Evolutionary conservation across 1,140 invertebrate species (phyloP).

Genomic region (Macrobrachium rosenbergii): DNA sequence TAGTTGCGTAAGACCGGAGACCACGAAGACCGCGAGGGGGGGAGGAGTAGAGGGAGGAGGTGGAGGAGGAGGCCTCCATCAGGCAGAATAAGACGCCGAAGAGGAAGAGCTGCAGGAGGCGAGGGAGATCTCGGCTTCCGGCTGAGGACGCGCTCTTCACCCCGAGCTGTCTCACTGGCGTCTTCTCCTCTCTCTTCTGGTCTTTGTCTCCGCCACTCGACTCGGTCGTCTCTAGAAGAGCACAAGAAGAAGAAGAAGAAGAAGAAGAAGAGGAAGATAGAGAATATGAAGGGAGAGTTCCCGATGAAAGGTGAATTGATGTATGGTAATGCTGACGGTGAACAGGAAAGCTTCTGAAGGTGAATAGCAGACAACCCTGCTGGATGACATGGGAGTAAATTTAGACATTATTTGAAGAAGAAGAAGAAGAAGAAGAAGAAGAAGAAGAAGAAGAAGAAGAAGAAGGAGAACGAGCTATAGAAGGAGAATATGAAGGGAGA

Average conservation of each 20-base stretch:
- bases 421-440: background rate
- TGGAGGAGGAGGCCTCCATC: conserved; percentile 31
- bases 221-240: conserved; percentile 43
- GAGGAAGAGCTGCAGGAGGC: conserved; percentile 45
- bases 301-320: background rate
- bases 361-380: background rate
- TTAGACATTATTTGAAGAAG: background rate
- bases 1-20: too few species aligned
- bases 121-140: conserved; percentile 48
- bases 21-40: too few species aligned
- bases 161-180: conserved; percentile 49
- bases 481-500: background rate
- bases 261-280: background rate
- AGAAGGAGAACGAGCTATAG: background rate
- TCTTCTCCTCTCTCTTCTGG: conserved; percentile 44
- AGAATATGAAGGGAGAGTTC: background rate
- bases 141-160: conserved; percentile 63
- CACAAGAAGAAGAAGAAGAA: background rate
- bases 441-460: background rate
- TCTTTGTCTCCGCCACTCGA: conserved; percentile 8
- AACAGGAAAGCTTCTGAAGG: background rate
- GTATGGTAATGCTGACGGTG: background rate
- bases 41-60: too few species aligned
- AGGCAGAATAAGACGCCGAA: conserved; percentile 22
- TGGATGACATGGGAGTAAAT: too few species aligned